Base-by-base conservation (phyloP, 2,113 vertebrate genomes). In the Sinocyclocheilus rhinocerous region DNA sequence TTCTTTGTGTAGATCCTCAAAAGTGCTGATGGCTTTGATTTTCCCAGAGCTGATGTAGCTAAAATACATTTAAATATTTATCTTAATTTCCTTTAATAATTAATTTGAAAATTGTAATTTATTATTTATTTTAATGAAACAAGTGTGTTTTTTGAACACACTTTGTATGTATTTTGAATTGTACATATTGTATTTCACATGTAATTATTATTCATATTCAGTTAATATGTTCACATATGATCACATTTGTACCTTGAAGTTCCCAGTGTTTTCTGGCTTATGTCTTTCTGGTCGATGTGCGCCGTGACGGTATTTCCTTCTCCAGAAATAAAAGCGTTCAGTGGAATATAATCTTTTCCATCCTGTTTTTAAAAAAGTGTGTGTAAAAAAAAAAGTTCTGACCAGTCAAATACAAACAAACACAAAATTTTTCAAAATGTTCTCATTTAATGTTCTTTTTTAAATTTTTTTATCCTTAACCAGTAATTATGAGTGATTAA, bases 321-420 rank as follows among this genome's bases (percentile, higher is more conserved):
- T 9, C 83, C 89, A 39, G 92, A 88, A 87, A 96, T 86, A 84
- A 95, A 90, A 0, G 91, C 87, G 6, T 93, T 92, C 59, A 97
- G 88, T 0, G 96, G 96, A 86, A 97, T 95, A 63, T 97, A 97
- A 84, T 97, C 95, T 89, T 97, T 97, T 55, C 96, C 96, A 77
- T 95, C 96, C 96, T 97, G 79, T 78, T 57, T 22, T 29, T 2
- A 11, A 12, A 48, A 48, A 55, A 55, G 48, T 50, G 9, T n/a
- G 24, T 36, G 6, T 22, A 65, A 50, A 6, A 5, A 3, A n/a
- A 18, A 59, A 10, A 6, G 3, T 22, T 42, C 33, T 22, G 36
- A 72, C 15, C 18, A 42, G 20, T 39, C 70, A 73, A n/a, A 42
- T 13, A 22, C 20, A 39, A 11, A 42, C 69, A 13, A 0, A 22